Evolutionary conservation across 2,797 vertebrate species (phyloP).

Genomic region (Ispidina lecontei): DNA sequence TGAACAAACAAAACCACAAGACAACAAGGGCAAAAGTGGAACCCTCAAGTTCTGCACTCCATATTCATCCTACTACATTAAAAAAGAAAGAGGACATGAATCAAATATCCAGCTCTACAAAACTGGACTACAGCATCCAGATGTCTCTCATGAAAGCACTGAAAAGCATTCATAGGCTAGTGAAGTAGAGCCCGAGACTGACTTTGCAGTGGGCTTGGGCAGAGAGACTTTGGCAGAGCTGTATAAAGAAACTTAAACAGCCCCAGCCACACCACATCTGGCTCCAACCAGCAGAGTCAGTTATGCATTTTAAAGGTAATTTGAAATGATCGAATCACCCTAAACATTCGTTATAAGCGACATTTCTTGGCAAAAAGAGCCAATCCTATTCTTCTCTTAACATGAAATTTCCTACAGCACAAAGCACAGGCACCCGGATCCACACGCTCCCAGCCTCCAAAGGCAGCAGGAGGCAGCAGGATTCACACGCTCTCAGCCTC

Average conservation of each 20-base stretch:
- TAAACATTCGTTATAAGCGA: not conserved
- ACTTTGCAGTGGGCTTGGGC: constrained; percentile 44
- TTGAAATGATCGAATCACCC: not conserved
- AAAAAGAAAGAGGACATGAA: constrained; percentile 33
- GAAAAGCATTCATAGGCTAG: not conserved
- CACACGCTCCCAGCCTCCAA: constrained; percentile 46
- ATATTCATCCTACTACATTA: constrained; percentile 8
- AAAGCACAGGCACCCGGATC: constrained; percentile 61
- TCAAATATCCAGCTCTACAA: not conserved
- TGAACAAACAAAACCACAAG: constrained; percentile 16
- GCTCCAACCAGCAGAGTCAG: not conserved
- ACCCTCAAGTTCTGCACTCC: constrained; percentile 52
- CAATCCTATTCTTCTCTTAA: not conserved
- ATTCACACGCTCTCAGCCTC: constrained; percentile 60
- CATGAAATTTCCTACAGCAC: constrained; percentile 10
- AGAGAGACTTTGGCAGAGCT: not conserved
- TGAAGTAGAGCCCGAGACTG: constrained; percentile 8
- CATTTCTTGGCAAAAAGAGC: constrained; percentile 19
- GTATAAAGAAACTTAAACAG: not conserved
- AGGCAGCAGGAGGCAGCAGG: constrained; percentile 60
- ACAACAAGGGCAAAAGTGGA: constrained; percentile 30
- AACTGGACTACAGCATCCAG: not conserved
- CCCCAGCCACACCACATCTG: not conserved
- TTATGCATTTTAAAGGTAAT: not conserved
- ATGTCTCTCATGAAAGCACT: not conserved